These are phyloP conservation scores for Taurulus bubalis DNA, from an alignment of 2,113 vertebrate species.

Conservation along the genomic window DNA sequence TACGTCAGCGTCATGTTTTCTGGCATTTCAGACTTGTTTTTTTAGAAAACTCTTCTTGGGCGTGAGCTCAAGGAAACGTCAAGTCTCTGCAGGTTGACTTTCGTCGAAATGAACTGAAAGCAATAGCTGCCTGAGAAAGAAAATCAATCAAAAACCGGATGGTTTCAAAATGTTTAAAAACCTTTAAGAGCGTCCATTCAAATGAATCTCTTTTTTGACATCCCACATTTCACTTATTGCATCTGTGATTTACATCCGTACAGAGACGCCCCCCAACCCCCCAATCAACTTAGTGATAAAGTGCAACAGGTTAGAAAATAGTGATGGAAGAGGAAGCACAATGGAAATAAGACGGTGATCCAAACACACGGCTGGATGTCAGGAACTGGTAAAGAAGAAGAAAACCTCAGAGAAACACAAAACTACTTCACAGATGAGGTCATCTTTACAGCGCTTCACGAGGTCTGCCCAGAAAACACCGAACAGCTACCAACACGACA, in stretches of 20 bases:
- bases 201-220: neutral
- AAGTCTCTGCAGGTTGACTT: neutral
- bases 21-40: neutral
- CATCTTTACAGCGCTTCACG: neutral
- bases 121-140: neutral
- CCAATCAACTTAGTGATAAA: conserved; percentile 61
- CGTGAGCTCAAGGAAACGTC: neutral
- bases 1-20: neutral
- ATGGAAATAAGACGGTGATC: conserved; percentile 13
- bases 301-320: conserved; percentile 67
- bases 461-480: neutral
- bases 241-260: conserved; percentile 39
- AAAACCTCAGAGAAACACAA: neutral
- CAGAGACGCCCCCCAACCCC: conserved; percentile 9
- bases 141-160: neutral
- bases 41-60: neutral
- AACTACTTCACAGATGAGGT: neutral
- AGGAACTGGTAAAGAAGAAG: neutral
- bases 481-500: neutral
- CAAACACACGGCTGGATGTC: neutral
- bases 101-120: neutral
- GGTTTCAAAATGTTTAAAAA: neutral
- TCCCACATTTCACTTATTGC: conserved; percentile 37
- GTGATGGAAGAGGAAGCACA: conserved; percentile 43
- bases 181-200: neutral